Conservation (phyloP, 2,113 vertebrate species). For the Oryzias celebensis region DNA sequence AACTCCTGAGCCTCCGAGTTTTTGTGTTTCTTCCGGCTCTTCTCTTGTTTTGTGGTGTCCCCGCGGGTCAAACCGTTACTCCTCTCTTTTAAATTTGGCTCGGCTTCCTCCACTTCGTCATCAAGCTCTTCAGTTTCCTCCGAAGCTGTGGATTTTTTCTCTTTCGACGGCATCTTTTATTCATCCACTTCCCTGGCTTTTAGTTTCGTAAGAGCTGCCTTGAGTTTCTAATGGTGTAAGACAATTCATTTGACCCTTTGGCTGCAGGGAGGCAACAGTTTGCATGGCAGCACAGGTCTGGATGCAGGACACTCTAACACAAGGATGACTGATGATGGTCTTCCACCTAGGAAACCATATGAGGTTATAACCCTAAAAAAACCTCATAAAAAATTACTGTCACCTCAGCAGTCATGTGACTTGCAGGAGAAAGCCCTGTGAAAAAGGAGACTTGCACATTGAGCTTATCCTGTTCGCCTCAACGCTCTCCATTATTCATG, state of each 20-base stretch:
- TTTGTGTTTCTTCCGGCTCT: conserved; percentile 48
- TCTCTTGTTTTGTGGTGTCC: conserved; percentile 50
- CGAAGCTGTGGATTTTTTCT: conserved; percentile 78
- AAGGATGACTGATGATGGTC: conserved; percentile 28
- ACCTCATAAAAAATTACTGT: conserved; percentile 85
- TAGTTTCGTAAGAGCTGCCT: conserved; percentile 68
- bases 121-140: conserved; percentile 76
- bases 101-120: conserved; percentile 67
- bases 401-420: conserved; percentile 73
- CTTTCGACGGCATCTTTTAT: conserved; percentile 88
- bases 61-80: conserved; percentile 32
- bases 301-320: conserved; percentile 25
- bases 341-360: conserved; percentile 39
- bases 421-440: conserved; percentile 79
- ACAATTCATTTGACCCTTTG: conserved; percentile 76
- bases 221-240: conserved; percentile 73
- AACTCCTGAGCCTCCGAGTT: conserved; percentile 28
- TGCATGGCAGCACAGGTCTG: conserved; percentile 32
- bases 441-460: conserved; percentile 81
- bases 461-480: conserved; percentile 80
- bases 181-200: conserved; percentile 77
- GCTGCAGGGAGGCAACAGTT: conserved; percentile 35
- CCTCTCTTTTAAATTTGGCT: conserved; percentile 62
- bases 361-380: conserved; percentile 61
- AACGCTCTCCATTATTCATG: conserved; percentile 91